Percentiles rank a stretch among this genome's conserved stretches.
phyloP scores from a whole-genome alignment of 2,888 invertebrate species.

The Empis stercorea region DNA sequence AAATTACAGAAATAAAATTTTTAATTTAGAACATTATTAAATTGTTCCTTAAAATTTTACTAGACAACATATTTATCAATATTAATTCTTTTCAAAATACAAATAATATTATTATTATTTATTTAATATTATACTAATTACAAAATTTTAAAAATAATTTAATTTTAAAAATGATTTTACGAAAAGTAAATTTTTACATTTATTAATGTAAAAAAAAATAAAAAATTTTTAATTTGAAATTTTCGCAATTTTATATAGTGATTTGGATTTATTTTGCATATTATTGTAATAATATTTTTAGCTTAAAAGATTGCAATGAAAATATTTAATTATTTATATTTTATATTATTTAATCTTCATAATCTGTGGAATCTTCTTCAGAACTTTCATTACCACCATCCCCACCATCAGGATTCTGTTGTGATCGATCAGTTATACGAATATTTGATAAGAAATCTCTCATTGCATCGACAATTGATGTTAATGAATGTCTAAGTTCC shows the following conservation, averaged over 20 bases:
- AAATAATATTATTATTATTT: not conserved
- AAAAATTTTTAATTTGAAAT: too few species aligned
- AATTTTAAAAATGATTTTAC: too few species aligned
- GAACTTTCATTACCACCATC: conserved; percentile 40
- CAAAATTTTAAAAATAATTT: too few species aligned
- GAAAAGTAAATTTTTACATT: too few species aligned
- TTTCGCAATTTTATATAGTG: too few species aligned
- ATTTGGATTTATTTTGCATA: too few species aligned
- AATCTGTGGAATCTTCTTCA: conserved; percentile 39
- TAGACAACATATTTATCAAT: conserved; percentile 3
- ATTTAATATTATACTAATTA: too few species aligned
- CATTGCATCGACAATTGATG: conserved; percentile 57
- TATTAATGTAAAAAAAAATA: too few species aligned
- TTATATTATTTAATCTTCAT: conserved; percentile 24
- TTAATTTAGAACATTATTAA: conserved; percentile 6
- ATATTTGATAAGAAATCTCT: conserved; percentile 55
- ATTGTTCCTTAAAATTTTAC: conserved; percentile 1
- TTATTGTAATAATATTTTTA: too few species aligned
- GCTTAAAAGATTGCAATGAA: too few species aligned
- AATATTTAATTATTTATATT: not conserved
- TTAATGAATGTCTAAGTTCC: conserved; percentile 48
- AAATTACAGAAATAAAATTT: not conserved
- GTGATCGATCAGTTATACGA: conserved; percentile 44
- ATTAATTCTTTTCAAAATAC: not conserved
- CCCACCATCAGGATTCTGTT: conserved; percentile 32